A percentile compares a stretch with the other conserved stretches of the same genome.
Evolutionary conservation across 2,797 vertebrate species (phyloP).

Genomic region (Acrocephalus scirpaceus): DNA sequence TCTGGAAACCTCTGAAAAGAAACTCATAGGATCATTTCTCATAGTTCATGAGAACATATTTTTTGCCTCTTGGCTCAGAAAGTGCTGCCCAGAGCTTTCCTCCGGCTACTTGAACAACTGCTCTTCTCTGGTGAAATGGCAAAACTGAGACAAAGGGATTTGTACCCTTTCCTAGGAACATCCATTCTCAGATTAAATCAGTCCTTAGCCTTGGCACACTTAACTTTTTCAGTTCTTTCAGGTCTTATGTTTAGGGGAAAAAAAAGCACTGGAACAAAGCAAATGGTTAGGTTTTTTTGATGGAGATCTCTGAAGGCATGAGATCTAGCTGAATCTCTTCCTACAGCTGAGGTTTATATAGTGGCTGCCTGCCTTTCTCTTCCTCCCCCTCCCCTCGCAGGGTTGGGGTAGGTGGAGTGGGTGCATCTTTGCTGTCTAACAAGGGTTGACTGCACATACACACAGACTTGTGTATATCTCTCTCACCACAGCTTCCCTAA

Average conservation of each 20-base stretch:
- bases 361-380: background rate
- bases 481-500: background rate
- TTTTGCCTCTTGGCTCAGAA: background rate
- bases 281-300: background rate
- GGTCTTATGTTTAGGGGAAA: accelerated
- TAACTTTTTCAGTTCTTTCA: background rate
- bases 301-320: background rate
- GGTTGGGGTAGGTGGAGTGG: background rate
- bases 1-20: background rate
- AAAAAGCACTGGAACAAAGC: background rate
- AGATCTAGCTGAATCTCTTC: background rate
- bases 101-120: background rate
- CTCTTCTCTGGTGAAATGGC: background rate
- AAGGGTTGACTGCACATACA: background rate
- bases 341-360: background rate
- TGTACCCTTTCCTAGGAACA: background rate
- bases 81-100: background rate
- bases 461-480: background rate
- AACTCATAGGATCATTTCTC: background rate
- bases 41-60: background rate
- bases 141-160: background rate
- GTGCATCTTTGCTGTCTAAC: background rate
- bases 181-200: background rate
- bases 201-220: background rate
- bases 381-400: background rate